These are phyloP conservation scores for Novumbra hubbsi DNA, from an alignment of 2,797 vertebrate genomes.

Conservation along the genomic window DNA sequence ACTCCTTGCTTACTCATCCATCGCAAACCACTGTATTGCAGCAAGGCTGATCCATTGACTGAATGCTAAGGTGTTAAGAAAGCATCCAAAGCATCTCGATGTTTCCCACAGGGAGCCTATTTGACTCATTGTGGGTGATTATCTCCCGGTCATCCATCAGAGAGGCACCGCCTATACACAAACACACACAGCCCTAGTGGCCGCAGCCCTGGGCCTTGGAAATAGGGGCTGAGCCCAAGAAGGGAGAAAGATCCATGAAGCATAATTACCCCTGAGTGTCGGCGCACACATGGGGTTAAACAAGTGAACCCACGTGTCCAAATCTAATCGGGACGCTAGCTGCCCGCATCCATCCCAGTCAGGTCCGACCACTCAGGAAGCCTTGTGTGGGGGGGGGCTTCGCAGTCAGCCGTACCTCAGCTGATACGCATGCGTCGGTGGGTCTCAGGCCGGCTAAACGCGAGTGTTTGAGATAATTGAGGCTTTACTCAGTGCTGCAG, in stretches of 20 bases:
- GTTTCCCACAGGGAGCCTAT: conserved; percentile 41
- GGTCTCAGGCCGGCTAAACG: conserved; percentile 61
- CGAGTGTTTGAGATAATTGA: neutral
- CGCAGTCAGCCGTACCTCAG: conserved; percentile 58
- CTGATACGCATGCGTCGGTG: conserved; percentile 70
- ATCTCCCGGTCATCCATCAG: conserved; percentile 36
- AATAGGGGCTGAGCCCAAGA: neutral
- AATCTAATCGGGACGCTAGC: neutral
- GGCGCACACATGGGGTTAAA: conserved; percentile 12
- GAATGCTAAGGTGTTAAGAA: conserved; percentile 58
- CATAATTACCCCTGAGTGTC: conserved; percentile 2
- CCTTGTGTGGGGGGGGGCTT: conserved; percentile 28
- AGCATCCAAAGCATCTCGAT: conserved; percentile 58
- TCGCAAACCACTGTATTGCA: conserved; percentile 45
- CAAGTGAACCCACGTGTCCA: neutral
- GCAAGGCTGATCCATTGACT: conserved; percentile 41
- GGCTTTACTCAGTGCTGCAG: neutral
- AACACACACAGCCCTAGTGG: neutral
- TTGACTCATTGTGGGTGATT: conserved; percentile 59
- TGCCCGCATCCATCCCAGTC: conserved; percentile 66
- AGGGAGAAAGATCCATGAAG: neutral
- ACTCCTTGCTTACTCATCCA: conserved; percentile 44
- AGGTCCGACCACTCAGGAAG: conserved; percentile 20
- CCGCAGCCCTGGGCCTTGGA: neutral
- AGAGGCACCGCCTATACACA: conserved; percentile 39